phyloP scores from a whole-genome alignment of 2,797 vertebrate species.

The Gallinago nigripennis region DNA sequence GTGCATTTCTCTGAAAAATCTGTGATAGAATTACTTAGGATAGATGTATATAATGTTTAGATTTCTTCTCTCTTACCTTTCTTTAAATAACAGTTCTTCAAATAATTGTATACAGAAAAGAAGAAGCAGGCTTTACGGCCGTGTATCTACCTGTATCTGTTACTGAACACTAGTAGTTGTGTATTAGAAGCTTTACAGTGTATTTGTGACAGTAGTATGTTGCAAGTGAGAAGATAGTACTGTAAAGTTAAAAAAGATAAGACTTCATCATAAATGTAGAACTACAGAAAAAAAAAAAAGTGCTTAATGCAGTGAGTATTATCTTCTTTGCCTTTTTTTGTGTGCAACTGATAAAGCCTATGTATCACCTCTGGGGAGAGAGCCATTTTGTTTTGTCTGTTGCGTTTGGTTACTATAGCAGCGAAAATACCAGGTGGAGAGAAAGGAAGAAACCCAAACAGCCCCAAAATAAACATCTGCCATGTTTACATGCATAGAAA shows the following conservation, averaged over 20 bases:
- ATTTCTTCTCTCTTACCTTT: not conserved
- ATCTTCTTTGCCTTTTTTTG: not conserved
- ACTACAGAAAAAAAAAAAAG: not conserved
- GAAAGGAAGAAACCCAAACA: not conserved
- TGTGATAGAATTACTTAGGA: not conserved
- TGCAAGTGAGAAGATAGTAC: not conserved
- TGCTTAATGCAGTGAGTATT: not conserved
- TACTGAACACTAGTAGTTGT: not conserved
- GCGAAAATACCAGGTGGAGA: conserved; percentile 59
- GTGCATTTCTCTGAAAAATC: not conserved
- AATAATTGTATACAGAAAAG: not conserved
- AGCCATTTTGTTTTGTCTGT: conserved; percentile 63
- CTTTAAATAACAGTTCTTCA: not conserved
- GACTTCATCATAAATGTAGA: not conserved
- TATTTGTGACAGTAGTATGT: not conserved
- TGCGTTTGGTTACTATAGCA: conserved; percentile 81
- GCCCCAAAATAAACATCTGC: conserved; percentile 42
- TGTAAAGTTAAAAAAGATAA: not conserved
- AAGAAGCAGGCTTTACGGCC: not conserved
- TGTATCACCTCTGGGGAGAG: conserved; percentile 43
- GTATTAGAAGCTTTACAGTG: not conserved
- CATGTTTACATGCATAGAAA: conserved; percentile 28
- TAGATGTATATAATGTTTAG: not conserved
- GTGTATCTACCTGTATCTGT: not conserved
- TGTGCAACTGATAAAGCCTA: conserved; percentile 19